phyloP scores from a whole-genome alignment of 2,797 vertebrate species.

The Okamejei kenojei region DNA sequence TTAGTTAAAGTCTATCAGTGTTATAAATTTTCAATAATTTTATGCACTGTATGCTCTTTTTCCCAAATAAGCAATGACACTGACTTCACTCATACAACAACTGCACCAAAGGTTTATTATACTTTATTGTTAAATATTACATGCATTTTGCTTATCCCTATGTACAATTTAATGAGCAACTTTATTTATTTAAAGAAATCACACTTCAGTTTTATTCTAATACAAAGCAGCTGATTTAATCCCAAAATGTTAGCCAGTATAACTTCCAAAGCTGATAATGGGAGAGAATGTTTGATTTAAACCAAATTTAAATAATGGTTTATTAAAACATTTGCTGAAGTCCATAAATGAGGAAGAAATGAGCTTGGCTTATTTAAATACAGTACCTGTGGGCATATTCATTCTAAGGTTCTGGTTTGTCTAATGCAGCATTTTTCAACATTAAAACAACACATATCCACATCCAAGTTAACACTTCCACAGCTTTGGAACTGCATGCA shows the following conservation, averaged over 20 bases:
- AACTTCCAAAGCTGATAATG: background rate
- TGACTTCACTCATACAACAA: background rate
- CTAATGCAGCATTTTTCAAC: background rate
- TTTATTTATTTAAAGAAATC: conserved; percentile 6
- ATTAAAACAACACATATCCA: background rate
- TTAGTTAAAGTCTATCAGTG: background rate
- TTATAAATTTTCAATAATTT: background rate
- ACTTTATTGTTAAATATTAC: background rate
- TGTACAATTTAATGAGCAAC: background rate
- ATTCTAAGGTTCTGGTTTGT: background rate
- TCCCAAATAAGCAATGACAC: background rate
- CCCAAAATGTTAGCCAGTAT: background rate
- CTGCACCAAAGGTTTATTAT: background rate
- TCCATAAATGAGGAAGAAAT: background rate
- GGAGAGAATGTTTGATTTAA: background rate
- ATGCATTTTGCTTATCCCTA: background rate
- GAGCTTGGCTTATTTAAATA: background rate
- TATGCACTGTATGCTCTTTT: background rate
- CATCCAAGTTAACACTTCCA: background rate
- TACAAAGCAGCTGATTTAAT: background rate
- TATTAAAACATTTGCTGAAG: conserved; percentile 31
- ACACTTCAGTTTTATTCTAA: background rate
- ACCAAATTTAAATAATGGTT: background rate
- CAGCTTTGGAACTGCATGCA: background rate
- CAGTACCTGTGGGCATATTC: background rate